Evolutionary conservation across 2,888 invertebrate genomes (phyloP), one percentile per base, ranked within the genome.

Genomic region (Pollenia angustigena): DNA sequence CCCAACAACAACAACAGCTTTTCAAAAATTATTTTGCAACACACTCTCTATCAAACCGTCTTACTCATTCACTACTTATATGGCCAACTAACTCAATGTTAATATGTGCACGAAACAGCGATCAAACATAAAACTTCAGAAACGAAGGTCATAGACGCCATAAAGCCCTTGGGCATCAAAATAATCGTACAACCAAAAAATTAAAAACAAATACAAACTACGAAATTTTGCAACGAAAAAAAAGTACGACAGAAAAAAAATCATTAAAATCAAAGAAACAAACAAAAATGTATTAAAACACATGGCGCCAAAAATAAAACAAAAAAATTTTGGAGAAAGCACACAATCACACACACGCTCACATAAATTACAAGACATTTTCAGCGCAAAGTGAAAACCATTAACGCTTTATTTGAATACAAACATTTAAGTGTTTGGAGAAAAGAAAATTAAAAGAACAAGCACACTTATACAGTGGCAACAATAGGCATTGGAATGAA

Each of bases 91-190:
- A 44, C 23, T 50, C 52, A 10, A 54, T 54, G 52, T 42, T 7
- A 16, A 69, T 42, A 42, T 56, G 18, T 6, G 18, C n/a, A 50
- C 56, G 18, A 81, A 66, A 32, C n/a, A 66, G 52, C 78, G 11
- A 64, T 69, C 40, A 66, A 23, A 50, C 42, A 44, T 46, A 58
- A 46, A 81, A 82, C 69, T 79, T 79, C 69, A 69, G 58, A 23
- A 74, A 18, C 64, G 69, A 82, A 86, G 82, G 86, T 80, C 75
- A 66, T 71, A 86, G 80, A 83, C 82, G 80, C 52, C 71, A 75
- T 46, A 46, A 56, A 54, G 50, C 54, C 85, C 79, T 85, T 81
- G 64, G 12, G 48, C 52, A 79, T n/a, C 23, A n/a, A 46, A 62
- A 50, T 12, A 50, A 32, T 62, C 12, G 44, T 44, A 66, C 42